Percentiles rank a stretch among this genome's conserved stretches.
These are phyloP conservation scores for Phrynocephalus vlangalii DNA, from an alignment of 2,797 vertebrate genomes.

Conservation along the genomic window DNA sequence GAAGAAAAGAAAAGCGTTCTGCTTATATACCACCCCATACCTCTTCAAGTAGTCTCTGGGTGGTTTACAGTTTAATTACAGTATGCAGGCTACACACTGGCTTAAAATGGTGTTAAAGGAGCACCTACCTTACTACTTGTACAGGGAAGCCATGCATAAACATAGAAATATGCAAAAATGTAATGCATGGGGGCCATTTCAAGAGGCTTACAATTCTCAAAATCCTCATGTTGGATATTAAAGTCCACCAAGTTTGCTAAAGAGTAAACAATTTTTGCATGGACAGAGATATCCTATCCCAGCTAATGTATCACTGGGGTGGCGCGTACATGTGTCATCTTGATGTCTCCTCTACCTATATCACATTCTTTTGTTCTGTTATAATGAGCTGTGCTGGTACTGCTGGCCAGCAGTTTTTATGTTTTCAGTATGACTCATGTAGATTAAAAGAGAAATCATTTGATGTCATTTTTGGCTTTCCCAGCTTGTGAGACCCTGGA, in stretches of 20 bases:
- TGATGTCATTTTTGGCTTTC: slow-evolving; percentile 4
- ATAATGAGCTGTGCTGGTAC: background rate
- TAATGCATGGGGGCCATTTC: background rate
- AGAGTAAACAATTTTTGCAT: background rate
- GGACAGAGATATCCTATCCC: background rate
- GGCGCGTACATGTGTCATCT: background rate
- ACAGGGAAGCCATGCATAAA: too few relatives aligned
- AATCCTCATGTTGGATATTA: background rate
- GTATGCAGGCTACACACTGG: too few relatives aligned
- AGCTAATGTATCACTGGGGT: background rate
- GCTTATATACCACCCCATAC: too few relatives aligned
- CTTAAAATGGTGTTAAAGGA: background rate
- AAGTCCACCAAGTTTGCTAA: background rate
- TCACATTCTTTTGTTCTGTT: background rate
- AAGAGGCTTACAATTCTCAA: background rate
- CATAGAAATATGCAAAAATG: too few relatives aligned
- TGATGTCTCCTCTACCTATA: background rate
- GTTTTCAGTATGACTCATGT: slow-evolving; percentile 5
- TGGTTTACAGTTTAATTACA: too few relatives aligned
- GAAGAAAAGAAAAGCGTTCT: too few relatives aligned
- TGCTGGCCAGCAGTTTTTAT: background rate
- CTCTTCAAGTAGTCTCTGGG: too few relatives aligned
- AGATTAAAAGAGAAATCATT: slow-evolving; percentile 7
- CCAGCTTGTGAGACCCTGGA: background rate
- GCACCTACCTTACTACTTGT: too few relatives aligned